Conservation (phyloP, 2,113 vertebrate genomes). For the Silurus meridionalis region DNA sequence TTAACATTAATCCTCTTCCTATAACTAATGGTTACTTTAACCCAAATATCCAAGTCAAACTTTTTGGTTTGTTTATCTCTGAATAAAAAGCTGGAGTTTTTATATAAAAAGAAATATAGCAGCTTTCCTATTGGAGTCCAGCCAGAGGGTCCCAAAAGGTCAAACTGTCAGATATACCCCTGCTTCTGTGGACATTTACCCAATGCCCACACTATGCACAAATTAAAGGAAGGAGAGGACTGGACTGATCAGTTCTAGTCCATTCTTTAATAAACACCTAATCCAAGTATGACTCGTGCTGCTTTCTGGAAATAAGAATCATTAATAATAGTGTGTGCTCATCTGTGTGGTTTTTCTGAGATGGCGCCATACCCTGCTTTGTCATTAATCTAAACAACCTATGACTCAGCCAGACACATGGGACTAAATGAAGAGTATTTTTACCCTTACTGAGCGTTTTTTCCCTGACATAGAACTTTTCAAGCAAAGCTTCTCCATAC, state of each 20-base stretch:
- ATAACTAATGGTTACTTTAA: background rate
- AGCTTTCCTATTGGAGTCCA: background rate
- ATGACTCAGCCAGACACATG: constrained; percentile 24
- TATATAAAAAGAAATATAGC: background rate
- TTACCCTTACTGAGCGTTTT: background rate
- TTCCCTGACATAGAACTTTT: constrained; percentile 4
- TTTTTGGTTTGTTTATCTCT: background rate
- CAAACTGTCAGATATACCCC: background rate
- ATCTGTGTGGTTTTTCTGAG: background rate
- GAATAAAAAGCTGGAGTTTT: background rate
- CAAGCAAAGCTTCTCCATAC: constrained; percentile 13
- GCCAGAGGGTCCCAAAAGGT: background rate
- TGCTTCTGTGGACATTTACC: background rate
- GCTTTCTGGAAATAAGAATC: constrained; percentile 17
- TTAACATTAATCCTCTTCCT: background rate
- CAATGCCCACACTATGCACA: background rate
- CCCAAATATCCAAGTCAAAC: background rate
- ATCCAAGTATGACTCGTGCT: constrained; percentile 2
- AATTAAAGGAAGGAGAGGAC: background rate
- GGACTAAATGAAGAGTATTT: constrained; percentile 23
- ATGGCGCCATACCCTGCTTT: background rate
- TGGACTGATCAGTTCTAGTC: constrained; percentile 3
- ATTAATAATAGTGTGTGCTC: background rate
- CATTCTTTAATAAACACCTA: background rate
- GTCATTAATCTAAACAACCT: constrained; percentile 38